Base-by-base conservation (phyloP, 1,140 invertebrate genomes). In the Stegodyphus mimosarum region DNA sequence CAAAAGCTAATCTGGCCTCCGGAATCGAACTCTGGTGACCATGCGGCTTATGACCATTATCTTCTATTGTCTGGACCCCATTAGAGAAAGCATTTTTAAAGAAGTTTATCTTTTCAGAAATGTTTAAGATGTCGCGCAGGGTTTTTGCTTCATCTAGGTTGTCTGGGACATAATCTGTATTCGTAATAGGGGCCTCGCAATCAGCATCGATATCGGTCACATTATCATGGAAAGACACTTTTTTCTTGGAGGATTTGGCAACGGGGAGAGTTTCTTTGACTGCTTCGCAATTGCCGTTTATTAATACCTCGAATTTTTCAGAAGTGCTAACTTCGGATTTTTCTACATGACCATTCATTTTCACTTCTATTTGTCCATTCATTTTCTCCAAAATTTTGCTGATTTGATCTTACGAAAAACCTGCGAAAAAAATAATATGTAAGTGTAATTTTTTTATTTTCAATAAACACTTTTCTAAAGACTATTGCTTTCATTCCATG, bases 21-120 rank as follows among this genome's bases (percentile, higher is more conserved):
- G 79, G 79, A 83, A 83, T 83, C 71, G 79, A 83, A 83, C 48
- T 83, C 79, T 73, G 79, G 55, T 83, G 79, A 55, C 70, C 79
- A 83, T 51, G 79, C 33, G 51, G 7, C 18, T 55, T 73, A 9
- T 13, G 9, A n/a, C 72, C 53, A 18, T 55, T 74, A 33, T 33
- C 33, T 1, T 33, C 33, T 33, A 33, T 33, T 33, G 33, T 33
- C 33, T 33, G 33, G 33, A 33, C 33, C 33, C 33, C 33, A 33
- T 33, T 33, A 17, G 72, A 7, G 55, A 63, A 76, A 18, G 64
- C 66, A 51, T 60, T 70, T 17, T 67, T 64, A 48, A 83, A 83
- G 55, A 73, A 83, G 79, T 64, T 73, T 51, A 83, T 83, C 70
- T 83, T 83, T 33, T 83, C 79, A 55, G 67, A 60, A 5, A 83